phyloP scores from a whole-genome alignment of 2,797 vertebrate genomes.

The Aulostomus chinensis region DNA sequence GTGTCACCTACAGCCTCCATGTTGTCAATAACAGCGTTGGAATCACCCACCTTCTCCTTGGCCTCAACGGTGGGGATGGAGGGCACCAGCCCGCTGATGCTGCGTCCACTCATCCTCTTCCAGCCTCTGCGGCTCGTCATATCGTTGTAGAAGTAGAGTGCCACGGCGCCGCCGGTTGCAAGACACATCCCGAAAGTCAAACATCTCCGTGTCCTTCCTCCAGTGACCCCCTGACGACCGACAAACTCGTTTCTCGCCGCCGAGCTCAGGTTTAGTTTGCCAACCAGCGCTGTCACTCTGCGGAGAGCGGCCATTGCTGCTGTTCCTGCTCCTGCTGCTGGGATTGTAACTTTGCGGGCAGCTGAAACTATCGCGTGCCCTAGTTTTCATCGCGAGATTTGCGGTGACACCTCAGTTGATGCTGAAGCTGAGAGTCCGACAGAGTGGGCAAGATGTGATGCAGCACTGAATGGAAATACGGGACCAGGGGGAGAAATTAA shows the following conservation, averaged over 20 bases:
- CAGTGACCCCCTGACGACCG: constrained; percentile 3
- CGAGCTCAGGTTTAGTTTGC: constrained; percentile 51
- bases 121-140: constrained; percentile 33
- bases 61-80: constrained; percentile 74
- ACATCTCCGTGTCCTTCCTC: constrained; percentile 30
- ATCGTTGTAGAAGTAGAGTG: constrained; percentile 65
- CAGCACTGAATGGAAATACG: no score
- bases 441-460: no score
- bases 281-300: constrained; percentile 67
- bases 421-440: constrained; percentile 21
- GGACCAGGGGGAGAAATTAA: no score
- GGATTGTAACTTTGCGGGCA: constrained; percentile 44
- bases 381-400: no score
- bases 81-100: constrained; percentile 59
- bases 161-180: constrained; percentile 71
- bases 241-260: constrained; percentile 35
- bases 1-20: background rate
- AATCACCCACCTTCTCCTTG: constrained; percentile 77
- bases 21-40: background rate
- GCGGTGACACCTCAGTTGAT: background rate
- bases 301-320: constrained; percentile 81
- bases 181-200: constrained; percentile 62
- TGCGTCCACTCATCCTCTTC: constrained; percentile 51
- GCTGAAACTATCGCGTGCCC: no score
- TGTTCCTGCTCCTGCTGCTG: constrained; percentile 31